Percentiles rank a stretch among this genome's conserved stretches.
Conservation (phyloP, 2,888 invertebrate species). For the Megaustenia siamemsis region DNA sequence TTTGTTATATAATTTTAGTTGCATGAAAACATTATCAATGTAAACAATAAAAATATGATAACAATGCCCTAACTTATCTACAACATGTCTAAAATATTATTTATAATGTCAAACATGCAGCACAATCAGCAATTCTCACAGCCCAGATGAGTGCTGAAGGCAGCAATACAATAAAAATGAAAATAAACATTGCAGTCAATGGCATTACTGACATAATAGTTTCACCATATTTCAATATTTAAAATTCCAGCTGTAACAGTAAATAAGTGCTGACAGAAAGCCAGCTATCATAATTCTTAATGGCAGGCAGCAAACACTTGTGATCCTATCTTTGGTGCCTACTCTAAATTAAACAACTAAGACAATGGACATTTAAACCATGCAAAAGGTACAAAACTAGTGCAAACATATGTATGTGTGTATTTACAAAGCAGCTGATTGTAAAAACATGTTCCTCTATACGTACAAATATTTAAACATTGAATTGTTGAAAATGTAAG, state of each 20-base stretch:
- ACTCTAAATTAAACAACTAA: no score
- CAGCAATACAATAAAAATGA: background rate
- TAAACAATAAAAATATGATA: background rate
- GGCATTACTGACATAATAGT: background rate
- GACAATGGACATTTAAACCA: background rate
- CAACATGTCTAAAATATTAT: background rate
- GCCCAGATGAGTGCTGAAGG: background rate
- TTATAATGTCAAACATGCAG: background rate
- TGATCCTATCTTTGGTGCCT: no score
- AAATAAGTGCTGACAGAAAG: no score
- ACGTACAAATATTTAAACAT: background rate
- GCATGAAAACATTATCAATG: background rate
- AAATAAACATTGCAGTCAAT: background rate
- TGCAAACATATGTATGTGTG: background rate
- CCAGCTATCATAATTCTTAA: no score
- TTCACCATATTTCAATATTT: background rate
- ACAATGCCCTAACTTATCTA: background rate
- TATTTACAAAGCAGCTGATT: conserved; percentile 30
- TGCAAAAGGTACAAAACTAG: background rate
- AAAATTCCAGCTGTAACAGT: no score
- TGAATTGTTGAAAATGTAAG: background rate
- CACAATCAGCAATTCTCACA: background rate
- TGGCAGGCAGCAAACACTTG: no score
- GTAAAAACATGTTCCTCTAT: background rate
- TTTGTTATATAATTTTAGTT: background rate